phyloP scores from a whole-genome alignment of 2,797 vertebrate genomes.

The Neoniphon sammara region DNA sequence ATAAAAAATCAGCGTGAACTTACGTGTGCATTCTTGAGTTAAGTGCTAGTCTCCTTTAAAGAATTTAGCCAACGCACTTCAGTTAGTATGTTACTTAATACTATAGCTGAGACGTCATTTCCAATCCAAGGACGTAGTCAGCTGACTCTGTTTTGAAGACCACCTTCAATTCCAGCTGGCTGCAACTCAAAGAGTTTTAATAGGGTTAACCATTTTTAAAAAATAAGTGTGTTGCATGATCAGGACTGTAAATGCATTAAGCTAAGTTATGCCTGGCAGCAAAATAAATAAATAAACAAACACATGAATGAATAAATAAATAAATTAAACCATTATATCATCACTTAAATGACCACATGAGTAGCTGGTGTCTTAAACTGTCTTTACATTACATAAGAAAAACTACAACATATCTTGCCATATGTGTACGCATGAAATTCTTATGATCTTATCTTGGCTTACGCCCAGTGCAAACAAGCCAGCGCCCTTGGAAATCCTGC shows the following conservation, averaged over 20 bases:
- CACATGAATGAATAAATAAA: no score
- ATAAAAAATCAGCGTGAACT: no score
- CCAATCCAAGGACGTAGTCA: neutral
- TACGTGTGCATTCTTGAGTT: no score
- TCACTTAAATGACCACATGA: constrained; percentile 2
- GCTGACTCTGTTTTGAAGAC: constrained; percentile 5
- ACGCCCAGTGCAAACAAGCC: constrained; percentile 49
- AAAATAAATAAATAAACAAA: no score
- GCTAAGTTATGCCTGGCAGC: neutral
- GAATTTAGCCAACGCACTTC: no score
- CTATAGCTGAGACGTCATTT: no score
- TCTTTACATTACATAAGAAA: constrained; percentile 17
- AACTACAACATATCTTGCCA: constrained; percentile 18
- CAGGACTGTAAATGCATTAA: neutral
- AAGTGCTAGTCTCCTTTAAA: no score
- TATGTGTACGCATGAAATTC: constrained; percentile 21
- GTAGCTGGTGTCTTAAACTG: constrained; percentile 2
- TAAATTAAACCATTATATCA: no score
- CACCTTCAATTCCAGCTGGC: neutral
- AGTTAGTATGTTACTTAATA: no score
- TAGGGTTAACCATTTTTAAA: neutral
- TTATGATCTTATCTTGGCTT: constrained; percentile 38
- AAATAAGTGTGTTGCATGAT: neutral
- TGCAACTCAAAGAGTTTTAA: neutral
- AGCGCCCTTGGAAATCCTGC: constrained; percentile 24